Evolutionary conservation across 2,797 vertebrate species (phyloP), one percentile per base, ranked within the genome.

Genomic region (Enteromius afrohamiltoni): DNA sequence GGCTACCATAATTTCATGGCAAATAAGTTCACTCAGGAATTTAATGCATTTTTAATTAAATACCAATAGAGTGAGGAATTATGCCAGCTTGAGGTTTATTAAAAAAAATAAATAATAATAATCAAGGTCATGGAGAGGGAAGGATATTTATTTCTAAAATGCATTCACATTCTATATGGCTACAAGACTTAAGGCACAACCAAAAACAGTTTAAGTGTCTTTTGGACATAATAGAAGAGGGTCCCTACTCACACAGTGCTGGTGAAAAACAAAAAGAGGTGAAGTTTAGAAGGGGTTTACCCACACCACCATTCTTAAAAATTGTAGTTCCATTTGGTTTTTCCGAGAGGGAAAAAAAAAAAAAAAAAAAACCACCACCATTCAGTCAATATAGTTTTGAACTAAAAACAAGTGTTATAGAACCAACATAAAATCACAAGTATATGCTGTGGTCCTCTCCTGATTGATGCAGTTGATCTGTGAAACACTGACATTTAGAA

Each of bases 121-220:
- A 3, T 42, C 76, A 1, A 69, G 19, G 8, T 49, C 3, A n/a
- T 16, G 77, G 8, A 76, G 51, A 47, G 60, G n/a, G 19, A 45
- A 69, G 58, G 23, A 21, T 79, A 40, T 79, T 76, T 82, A 76
- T 85, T 87, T 73, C 60, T 74, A 69, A 47, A 82, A 73, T 65
- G 68, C 1, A 49, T 42, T 19, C n/a, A 65, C 51, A 79, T 82
- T 86, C 14, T 45, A 16, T 65, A 45, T 31, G 6, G 68, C 78
- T 51, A 70, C 40, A 75, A 87, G 70, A 51, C 77, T 85, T 87
- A 87, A 88, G 88, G 88, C 88, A 88, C 88, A 86, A 83, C 82
- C 79, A 83, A 85, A 83, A 29, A 69, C 68, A 69, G 84, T 26
- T 79, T n/a, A 75, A 71, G 74, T 85, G 53, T 73, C 76, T 74